phyloP scores from a whole-genome alignment of 2,888 invertebrate genomes.

The Acronicta psi region DNA sequence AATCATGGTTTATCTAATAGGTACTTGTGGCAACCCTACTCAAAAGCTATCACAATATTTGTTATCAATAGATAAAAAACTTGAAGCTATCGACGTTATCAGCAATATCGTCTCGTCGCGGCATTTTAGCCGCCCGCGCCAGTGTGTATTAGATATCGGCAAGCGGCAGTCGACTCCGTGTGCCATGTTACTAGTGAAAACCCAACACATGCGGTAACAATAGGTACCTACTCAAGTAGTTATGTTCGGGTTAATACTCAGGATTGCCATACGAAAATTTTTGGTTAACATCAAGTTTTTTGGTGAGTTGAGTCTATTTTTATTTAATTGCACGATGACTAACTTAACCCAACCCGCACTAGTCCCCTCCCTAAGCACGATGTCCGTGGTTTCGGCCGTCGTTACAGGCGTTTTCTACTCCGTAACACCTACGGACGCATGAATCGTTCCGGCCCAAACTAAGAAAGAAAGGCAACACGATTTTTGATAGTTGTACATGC shows the following conservation, averaged over 20 bases:
- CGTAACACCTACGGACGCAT: no score
- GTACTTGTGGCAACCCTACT: no score
- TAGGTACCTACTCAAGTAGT: not conserved
- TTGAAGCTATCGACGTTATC: slow-evolving; percentile 33
- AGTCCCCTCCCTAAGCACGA: no score
- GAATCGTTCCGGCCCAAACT: no score
- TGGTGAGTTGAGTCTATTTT: slow-evolving; percentile 30
- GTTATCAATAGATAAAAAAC: slow-evolving; percentile 40
- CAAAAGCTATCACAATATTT: slow-evolving; percentile 14
- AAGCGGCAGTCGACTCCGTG: slow-evolving; percentile 11
- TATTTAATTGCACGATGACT: no score
- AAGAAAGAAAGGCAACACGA: no score
- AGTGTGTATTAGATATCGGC: slow-evolving; percentile 18
- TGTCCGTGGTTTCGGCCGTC: no score
- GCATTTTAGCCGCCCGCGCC: slow-evolving; percentile 37
- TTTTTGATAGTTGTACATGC: no score
- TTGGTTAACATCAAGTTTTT: slow-evolving; percentile 19
- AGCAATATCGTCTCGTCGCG: slow-evolving; percentile 9
- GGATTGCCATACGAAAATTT: slow-evolving; percentile 26
- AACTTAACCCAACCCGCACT: no score
- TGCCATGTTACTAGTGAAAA: slow-evolving; percentile 2
- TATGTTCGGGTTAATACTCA: slow-evolving; percentile 28
- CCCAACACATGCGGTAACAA: not conserved
- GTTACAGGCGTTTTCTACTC: no score
- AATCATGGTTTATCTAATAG: no score